phyloP scores from a whole-genome alignment of 2,797 vertebrate species.

The Tiaroga cobitis region DNA sequence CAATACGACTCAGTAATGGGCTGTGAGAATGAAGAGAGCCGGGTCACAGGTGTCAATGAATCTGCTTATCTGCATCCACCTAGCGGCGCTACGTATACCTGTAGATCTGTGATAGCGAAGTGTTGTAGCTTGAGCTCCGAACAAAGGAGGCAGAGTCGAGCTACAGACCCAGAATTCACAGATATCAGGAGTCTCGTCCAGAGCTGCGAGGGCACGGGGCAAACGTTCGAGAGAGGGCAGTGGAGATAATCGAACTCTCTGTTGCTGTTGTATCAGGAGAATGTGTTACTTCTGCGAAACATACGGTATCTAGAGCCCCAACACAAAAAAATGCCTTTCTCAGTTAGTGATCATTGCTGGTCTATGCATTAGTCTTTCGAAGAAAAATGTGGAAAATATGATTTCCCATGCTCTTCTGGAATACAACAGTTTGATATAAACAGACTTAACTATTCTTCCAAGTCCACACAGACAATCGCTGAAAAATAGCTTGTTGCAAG shows the following conservation, averaged over 20 bases:
- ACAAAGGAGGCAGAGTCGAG: conserved; percentile 61
- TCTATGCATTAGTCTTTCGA: too few species aligned
- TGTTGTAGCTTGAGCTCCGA: conserved; percentile 40
- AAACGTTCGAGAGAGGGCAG: conserved; percentile 41
- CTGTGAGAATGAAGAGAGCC: conserved; percentile 76
- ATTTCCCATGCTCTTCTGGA: neutral
- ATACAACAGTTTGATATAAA: neutral
- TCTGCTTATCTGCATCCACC: conserved; percentile 78
- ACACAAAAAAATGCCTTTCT: neutral
- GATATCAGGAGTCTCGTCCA: conserved; percentile 51
- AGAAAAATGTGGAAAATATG: too few species aligned
- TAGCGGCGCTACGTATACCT: conserved; percentile 71
- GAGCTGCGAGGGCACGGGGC: conserved; percentile 31
- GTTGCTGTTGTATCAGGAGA: neutral
- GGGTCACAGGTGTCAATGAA: conserved; percentile 77
- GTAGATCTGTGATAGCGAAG: conserved; percentile 73
- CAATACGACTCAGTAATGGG: conserved; percentile 76
- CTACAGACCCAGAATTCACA: conserved; percentile 63
- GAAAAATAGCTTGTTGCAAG: neutral
- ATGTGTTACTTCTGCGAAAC: neutral
- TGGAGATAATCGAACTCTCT: conserved; percentile 12
- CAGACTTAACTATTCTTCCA: neutral
- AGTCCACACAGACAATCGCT: neutral
- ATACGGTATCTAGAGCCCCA: neutral
- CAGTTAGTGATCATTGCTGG: neutral